These are phyloP conservation scores for Hyppa rectilinea DNA, from an alignment of 2,888 invertebrate species.

Conservation along the genomic window DNA sequence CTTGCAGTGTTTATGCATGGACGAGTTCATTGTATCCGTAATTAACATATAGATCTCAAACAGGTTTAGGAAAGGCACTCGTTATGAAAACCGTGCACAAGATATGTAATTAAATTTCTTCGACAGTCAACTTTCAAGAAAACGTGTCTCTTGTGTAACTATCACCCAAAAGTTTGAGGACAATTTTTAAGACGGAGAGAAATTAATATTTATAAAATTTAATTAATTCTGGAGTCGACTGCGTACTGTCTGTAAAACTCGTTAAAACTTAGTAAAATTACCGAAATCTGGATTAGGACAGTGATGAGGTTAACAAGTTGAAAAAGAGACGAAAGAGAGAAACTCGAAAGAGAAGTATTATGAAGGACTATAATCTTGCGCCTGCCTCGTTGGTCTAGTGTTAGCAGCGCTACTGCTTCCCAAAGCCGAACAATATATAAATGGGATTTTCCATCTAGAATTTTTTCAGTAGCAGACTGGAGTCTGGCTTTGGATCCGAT, in stretches of 20 bases:
- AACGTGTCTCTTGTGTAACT: constrained; percentile 25
- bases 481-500: too few species aligned
- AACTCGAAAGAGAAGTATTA: background rate
- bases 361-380: background rate
- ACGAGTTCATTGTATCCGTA: constrained; percentile 51
- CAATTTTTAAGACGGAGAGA: constrained; percentile 24
- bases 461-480: too few species aligned
- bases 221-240: constrained; percentile 16
- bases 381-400: too few species aligned
- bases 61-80: constrained; percentile 45
- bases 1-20: constrained; percentile 58
- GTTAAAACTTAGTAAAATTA: constrained; percentile 11
- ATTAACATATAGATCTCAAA: constrained; percentile 59
- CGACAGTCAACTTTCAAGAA: constrained; percentile 28
- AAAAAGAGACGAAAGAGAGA: too few species aligned
- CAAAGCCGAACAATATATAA: too few species aligned
- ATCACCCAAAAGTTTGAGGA: constrained; percentile 3
- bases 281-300: too few species aligned
- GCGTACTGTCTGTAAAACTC: constrained; percentile 12
- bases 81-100: constrained; percentile 25
- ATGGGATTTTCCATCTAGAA: too few species aligned
- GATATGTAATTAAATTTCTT: constrained; percentile 39
- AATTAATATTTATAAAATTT: constrained; percentile 12
- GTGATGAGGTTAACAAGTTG: background rate
- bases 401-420: too few species aligned